Percentiles rank a stretch among this genome's conserved stretches.
These are phyloP conservation scores for Dynastes tityus DNA, from an alignment of 2,888 invertebrate genomes.

Conservation along the genomic window DNA sequence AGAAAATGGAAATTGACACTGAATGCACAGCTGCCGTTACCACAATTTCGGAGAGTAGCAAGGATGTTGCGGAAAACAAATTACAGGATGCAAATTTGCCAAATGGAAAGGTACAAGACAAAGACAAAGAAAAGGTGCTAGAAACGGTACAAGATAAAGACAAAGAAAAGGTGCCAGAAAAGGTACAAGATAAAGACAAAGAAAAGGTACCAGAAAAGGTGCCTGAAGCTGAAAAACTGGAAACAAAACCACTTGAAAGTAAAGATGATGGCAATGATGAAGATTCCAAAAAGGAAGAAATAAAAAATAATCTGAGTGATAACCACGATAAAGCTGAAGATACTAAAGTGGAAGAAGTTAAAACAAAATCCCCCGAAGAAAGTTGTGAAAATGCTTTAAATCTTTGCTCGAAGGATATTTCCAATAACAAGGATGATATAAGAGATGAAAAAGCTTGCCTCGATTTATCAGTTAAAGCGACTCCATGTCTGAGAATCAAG, in stretches of 20 bases:
- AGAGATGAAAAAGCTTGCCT: conserved; percentile 25
- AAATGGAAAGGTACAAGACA: conserved; percentile 53
- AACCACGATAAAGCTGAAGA: conserved; percentile 32
- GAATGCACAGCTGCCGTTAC: conserved; percentile 53
- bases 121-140: neutral
- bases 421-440: conserved; percentile 2
- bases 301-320: conserved; percentile 58
- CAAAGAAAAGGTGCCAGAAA: neutral
- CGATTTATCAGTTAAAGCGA: conserved; percentile 43
- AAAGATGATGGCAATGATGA: conserved; percentile 61
- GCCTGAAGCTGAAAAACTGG: neutral
- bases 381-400: conserved; percentile 42
- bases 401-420: conserved; percentile 42
- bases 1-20: conserved; percentile 56
- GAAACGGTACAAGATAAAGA: neutral
- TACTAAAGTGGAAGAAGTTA: neutral
- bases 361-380: conserved; percentile 23
- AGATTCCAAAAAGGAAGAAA: conserved; percentile 24
- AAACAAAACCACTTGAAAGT: conserved; percentile 49
- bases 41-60: conserved; percentile 30
- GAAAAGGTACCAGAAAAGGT: neutral
- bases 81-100: conserved; percentile 63
- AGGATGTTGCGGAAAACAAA: conserved; percentile 63
- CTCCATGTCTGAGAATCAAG: conserved; percentile 41
- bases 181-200: neutral